Conservation (phyloP, 2,113 vertebrate species). For the Erythrolamprus reginae region DNA sequence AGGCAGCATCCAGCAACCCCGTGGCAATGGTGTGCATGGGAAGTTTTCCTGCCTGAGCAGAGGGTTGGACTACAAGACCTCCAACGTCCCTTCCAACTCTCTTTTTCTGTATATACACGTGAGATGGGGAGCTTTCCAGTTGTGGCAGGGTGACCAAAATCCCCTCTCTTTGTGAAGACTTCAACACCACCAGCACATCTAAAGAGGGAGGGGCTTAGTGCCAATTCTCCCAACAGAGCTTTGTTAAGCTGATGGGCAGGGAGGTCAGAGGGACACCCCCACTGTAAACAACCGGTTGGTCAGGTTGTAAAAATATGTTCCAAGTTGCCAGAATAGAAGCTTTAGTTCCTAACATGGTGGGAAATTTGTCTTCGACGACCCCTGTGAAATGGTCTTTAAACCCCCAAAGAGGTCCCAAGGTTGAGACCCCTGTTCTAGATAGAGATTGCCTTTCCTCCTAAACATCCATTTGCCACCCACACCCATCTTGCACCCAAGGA, state of each 20-base stretch:
- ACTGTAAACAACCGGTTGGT: too few relatives aligned
- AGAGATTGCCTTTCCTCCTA: neutral
- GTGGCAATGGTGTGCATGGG: neutral
- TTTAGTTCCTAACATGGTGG: too few relatives aligned
- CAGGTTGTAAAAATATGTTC: too few relatives aligned
- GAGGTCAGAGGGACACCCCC: too few relatives aligned
- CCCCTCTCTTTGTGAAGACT: neutral
- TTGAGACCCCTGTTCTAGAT: too few relatives aligned
- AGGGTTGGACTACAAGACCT: neutral
- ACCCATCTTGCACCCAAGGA: neutral
- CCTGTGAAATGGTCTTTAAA: too few relatives aligned
- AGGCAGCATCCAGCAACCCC: neutral
- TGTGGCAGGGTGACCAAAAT: neutral
- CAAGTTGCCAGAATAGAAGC: too few relatives aligned
- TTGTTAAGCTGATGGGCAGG: too few relatives aligned
- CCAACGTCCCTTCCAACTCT: neutral
- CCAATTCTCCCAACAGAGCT: too few relatives aligned
- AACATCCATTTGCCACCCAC: neutral
- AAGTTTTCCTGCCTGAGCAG: neutral
- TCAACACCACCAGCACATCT: neutral
- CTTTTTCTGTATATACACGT: neutral
- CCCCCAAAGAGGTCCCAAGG: too few relatives aligned
- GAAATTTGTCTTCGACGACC: too few relatives aligned
- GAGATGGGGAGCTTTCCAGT: neutral
- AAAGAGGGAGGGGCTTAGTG: neutral